Evolutionary conservation across 2,113 vertebrate genomes (phyloP), one percentile per base, ranked within the genome.

Genomic region (Gallinago media): DNA sequence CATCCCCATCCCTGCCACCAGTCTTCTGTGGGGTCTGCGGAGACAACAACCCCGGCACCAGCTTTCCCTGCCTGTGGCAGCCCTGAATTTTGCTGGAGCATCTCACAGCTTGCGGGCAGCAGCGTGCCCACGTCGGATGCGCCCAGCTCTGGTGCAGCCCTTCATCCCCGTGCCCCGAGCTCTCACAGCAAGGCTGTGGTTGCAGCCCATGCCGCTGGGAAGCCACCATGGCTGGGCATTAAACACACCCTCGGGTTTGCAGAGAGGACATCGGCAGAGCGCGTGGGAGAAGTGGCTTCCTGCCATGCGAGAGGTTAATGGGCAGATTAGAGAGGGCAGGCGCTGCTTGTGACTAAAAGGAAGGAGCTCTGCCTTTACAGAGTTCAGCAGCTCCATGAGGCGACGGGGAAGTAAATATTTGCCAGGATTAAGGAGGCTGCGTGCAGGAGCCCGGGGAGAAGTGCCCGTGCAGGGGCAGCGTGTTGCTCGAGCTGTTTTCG

Each of bases 281-380:
- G 19, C 55, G 9, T 86, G 80, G 73, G 86, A 94, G 89, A 97
- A 90, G 88, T 86, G 95, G 92, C 94, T 95, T 92, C 79, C 85
- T 94, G 94, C 92, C 90, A 95, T 88, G 79, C 3, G 0, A 71
- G 85, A 95, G 92, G 96, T 92, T 96, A 96, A 95, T 94, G 89
- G 89, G 44, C 70, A 82, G 96, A 95, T 94, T 92, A 97, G 76
- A 92, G 85, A 92, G 92, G 92, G 90, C 96, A 97, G 92, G 79
- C 31, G 0, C 79, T 86, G 88, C 83, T 90, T 92, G 90, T 40
- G 1, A 32, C 0, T 0, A 76, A 89, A 50, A 50, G 58, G 70
- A 73, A 85, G 76, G 54, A 77, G 65, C 75, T 93, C 68, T 90
- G 85, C 85, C 38, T 77, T 90, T 52, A 78, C 77, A 47, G 68